Base-by-base conservation (phyloP, 1,140 invertebrate species). In the Anastrepha obliqua region DNA sequence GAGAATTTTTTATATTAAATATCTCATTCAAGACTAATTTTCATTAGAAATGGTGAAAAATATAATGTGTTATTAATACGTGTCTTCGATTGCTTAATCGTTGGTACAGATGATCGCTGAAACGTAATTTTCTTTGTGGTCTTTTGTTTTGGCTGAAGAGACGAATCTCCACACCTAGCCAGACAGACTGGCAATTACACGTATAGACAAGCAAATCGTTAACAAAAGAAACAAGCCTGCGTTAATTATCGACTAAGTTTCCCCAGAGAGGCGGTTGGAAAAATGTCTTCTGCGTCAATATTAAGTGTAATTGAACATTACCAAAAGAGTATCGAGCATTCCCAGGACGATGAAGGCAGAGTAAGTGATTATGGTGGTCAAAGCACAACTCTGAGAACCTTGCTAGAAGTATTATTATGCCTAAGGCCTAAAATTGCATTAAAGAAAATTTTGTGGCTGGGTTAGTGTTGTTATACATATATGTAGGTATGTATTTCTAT, bases 311-410 rank as follows among this genome's bases (percentile, higher is more conserved):
- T 93, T 85, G 90, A 94, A 90, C 95, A 96, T 93, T 96, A 96
- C 92, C 95, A 96, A 91, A 94, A 94, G 90, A 95, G 94, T 91
- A 95, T 96, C 89, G 95, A 95, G 91, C 95, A 95, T 94, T 94
- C 94, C 90, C 90, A 92, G 62, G 93, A 94, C 88, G 94, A 96
- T 89, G 94, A 95, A 89, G 93, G 94, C 89, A 95, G 95, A 92
- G 95, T 96, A 93, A 94, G 95, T 91, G 20, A 8, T 59, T 51
- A 55, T 55, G 6, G 51, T 29, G 29, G 29, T 29, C 29, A 29
- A 29, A 29, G 29, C 29, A 29, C 29, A 29, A 29, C 29, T 29
- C 29, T 29, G 29, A 29, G 1, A 29, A 29, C 29, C 29, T 29
- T 29, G 29, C 29, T 29, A 29, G 29, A 29, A 29, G 29, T 29